Base-by-base conservation (phyloP, 1,140 invertebrate species). In the Drosophila rhopaloa region DNA sequence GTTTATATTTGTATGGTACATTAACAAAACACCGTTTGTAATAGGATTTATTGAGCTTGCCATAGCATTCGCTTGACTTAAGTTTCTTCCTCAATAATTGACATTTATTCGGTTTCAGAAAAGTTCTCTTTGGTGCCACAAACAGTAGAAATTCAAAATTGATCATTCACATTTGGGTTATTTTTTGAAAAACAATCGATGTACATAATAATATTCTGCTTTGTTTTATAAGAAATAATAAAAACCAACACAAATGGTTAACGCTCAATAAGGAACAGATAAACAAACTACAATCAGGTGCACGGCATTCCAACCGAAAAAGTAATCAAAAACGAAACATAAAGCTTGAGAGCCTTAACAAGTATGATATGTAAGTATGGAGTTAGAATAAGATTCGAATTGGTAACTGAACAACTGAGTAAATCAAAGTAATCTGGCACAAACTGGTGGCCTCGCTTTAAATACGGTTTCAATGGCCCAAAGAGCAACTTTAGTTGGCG, bases 81-180 rank as follows among this genome's bases (percentile, higher is more conserved):
- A 48, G 62, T 46, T 79, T 76, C 50, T 61, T 86, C 44, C 51
- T 65, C 71, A 63, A 75, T 40, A 75, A 46, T 75, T 75, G 70
- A 75, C 59, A 75, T 74, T 71, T 72, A 48, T 80, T 91, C 81
- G 91, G 94, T 94, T 94, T 94, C 94, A 94, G 94, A 94, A 95
- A 94, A 94, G 94, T 94, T 94, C 94, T 94, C 94, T 94, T 93
- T 93, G 92, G 93, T 93, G 93, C 94, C 94, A 94, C 93, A 94
- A 94, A 94, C 93, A 84, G 86, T 91, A 83, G 66, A 92, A 91
- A 86, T 88, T 83, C 63, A 24, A 88, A 84, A 83, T 88, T 76
- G 83, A 77, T 77, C 32, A 77, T 68, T 60, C 40, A 44, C 46
- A 37, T 81, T 81, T 58, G 63, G 72, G 63, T 66, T 75, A 56